These are phyloP conservation scores for Raphicerus campestris DNA, from an alignment of 2,113 vertebrate species.

Conservation along the genomic window DNA sequence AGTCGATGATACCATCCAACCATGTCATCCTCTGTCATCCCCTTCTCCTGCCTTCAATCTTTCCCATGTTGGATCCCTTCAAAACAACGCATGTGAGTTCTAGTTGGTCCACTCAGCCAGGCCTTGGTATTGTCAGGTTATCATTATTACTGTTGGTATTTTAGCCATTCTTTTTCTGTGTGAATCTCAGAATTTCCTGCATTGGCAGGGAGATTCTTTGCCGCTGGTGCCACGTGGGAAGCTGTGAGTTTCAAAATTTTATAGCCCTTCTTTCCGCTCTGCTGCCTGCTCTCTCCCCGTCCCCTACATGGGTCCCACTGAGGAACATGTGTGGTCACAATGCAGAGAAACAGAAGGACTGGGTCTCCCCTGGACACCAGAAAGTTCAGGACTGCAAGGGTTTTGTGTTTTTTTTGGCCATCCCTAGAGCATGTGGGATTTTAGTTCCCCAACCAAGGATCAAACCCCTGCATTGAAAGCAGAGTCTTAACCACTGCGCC, in stretches of 20 bases:
- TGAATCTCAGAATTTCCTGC: not conserved
- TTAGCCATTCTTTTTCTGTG: not conserved
- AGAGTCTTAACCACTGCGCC: not conserved
- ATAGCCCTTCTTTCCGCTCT: not conserved
- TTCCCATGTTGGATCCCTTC: not conserved
- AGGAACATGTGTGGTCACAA: not conserved
- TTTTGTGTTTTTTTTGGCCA: not conserved
- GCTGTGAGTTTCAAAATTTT: not conserved
- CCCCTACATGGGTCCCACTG: not conserved
- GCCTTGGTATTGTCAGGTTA: not conserved
- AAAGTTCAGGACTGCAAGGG: not conserved
- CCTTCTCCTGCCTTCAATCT: not conserved
- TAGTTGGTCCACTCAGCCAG: not conserved
- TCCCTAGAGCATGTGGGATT: not conserved
- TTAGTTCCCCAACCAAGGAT: not conserved
- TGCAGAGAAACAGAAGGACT: not conserved
- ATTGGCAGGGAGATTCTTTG: not conserved
- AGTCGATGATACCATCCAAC: not conserved
- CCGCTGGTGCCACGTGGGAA: not conserved
- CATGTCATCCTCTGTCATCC: not conserved
- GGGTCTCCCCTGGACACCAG: not conserved
- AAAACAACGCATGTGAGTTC: not conserved
- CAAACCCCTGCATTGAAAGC: not conserved
- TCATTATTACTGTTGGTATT: not conserved
- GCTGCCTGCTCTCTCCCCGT: not conserved